phyloP scores from a whole-genome alignment of 1,140 invertebrate species.

The Tetramorium alpestre region DNA sequence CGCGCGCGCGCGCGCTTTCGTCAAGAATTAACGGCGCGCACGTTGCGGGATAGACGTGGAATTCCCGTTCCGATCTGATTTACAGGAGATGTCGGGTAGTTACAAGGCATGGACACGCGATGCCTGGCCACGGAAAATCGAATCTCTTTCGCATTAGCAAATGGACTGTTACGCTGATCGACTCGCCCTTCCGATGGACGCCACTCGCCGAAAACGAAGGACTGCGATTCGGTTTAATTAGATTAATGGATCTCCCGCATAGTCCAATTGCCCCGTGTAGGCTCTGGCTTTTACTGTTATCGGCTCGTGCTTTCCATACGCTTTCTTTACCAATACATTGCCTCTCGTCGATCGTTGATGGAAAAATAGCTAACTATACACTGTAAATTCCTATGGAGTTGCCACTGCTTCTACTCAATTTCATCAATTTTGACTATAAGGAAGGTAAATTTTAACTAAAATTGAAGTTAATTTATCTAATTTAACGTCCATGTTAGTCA shows the following conservation, averaged over 20 bases:
- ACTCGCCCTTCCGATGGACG: conserved; percentile 15
- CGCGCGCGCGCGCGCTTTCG: not conserved
- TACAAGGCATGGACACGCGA: not conserved
- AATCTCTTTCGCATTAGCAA: conserved; percentile 52
- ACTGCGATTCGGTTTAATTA: conserved; percentile 53
- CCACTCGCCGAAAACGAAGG: conserved; percentile 29
- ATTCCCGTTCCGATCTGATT: not conserved
- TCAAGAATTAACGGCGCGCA: not conserved
- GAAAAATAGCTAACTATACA: not conserved
- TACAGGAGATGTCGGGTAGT: not conserved
- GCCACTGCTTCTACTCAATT: too few relatives aligned
- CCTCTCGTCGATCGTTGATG: not conserved
- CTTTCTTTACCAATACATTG: conserved; percentile 16
- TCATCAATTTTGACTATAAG: too few relatives aligned
- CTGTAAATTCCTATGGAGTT: too few relatives aligned
- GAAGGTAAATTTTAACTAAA: too few relatives aligned
- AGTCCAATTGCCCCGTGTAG: not conserved
- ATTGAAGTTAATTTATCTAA: too few relatives aligned
- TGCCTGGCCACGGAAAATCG: conserved; percentile 23
- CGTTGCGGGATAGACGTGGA: not conserved
- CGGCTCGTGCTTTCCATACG: not conserved
- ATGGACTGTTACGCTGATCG: conserved; percentile 39
- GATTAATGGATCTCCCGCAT: conserved; percentile 47
- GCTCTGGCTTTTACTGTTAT: conserved; percentile 23
- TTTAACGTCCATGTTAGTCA: too few relatives aligned